Base-by-base conservation (phyloP, 2,113 vertebrate genomes). In the Henicopernis longicauda region DNA sequence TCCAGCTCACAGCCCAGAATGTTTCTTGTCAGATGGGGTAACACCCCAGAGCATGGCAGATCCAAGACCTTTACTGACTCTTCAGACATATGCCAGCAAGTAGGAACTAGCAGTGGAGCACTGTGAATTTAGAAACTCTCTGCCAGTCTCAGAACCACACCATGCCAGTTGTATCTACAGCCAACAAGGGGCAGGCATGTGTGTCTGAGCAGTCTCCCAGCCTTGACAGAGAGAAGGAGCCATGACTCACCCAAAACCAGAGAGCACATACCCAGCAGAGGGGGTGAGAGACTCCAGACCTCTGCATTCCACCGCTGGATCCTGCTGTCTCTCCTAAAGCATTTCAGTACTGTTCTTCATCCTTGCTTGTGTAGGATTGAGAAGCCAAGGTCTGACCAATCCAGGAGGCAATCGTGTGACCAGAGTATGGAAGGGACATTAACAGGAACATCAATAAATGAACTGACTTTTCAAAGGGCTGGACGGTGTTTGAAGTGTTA, bases 381-480 rank as follows among this genome's bases (percentile, higher is more conserved):
- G 86, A 50, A 95, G 81, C 26, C 66, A 52, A 3, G 3, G 16
- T 11, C n/a, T 79, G 77, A 82, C 13, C 79, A 81, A 11, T 16
- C 14, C 55, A 38, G 38, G 42, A 87, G 61, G 61, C 49, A 92
- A 59, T 11, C 23, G 61, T 80, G 52, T 29, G 50, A 96, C 67
- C 21, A 69, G 76, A 70, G 71, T 34, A 42, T 54, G 58, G 78
- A 96, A 76, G 45, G 70, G n/a, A 80, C 73, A 45, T 91, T 38
- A 93, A 84, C 14, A 66, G 82, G 73, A 92, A 79, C 52, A 69
- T 72, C 76, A 96, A 89, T 89, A 96, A 93, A 97, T 70, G 65
- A 93, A 86, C 57, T 82, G 81, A 77, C 31, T 85, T 91, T 85
- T 82, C 84, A 94, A 89, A 91, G 89, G 74, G 34, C 32, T 5